Conservation (phyloP, 37 sponge, comb jelly and placozoan species). For the Hexactinellida sp. region DNA sequence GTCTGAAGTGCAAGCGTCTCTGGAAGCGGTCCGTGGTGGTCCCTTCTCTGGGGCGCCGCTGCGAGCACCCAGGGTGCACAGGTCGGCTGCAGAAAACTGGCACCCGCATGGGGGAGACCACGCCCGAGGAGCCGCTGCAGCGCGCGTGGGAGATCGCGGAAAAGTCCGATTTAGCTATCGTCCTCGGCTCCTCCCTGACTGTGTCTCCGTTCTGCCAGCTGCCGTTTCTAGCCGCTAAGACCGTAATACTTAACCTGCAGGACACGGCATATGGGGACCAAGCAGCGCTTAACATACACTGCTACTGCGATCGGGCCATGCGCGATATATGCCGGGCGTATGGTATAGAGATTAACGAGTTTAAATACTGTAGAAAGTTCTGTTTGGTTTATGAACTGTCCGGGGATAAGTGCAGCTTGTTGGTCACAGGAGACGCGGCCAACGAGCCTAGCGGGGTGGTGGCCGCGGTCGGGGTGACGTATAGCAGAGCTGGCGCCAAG, state of each 20-base stretch:
- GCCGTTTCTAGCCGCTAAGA: constrained; percentile 15
- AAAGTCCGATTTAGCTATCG: constrained; percentile 24
- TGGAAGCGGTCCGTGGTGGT: constrained; percentile 17
- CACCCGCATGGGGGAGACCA: constrained; percentile 20
- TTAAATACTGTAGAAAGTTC: background rate
- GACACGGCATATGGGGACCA: constrained; percentile 11
- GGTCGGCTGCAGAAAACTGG: constrained; percentile 32
- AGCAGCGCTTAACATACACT: constrained; percentile 15
- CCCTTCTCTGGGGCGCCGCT: constrained; percentile 18
- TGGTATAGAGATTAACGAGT: background rate
- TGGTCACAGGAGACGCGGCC: background rate
- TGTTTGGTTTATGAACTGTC: background rate
- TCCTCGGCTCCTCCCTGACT: constrained; percentile 17
- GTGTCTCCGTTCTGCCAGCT: constrained; percentile 27
- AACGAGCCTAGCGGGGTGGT: background rate
- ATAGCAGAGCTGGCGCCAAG: background rate
- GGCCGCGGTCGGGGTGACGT: background rate
- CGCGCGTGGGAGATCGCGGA: constrained; percentile 20
- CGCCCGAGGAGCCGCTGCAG: constrained; percentile 20
- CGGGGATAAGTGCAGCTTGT: background rate
- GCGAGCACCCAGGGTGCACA: constrained; percentile 13
- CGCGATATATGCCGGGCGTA: background rate
- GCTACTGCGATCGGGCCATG: background rate
- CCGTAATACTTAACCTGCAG: constrained; percentile 21
- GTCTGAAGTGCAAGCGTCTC: constrained; percentile 11